Base-by-base conservation (phyloP, 2,113 vertebrate species). In the Pluvialis apricaria region DNA sequence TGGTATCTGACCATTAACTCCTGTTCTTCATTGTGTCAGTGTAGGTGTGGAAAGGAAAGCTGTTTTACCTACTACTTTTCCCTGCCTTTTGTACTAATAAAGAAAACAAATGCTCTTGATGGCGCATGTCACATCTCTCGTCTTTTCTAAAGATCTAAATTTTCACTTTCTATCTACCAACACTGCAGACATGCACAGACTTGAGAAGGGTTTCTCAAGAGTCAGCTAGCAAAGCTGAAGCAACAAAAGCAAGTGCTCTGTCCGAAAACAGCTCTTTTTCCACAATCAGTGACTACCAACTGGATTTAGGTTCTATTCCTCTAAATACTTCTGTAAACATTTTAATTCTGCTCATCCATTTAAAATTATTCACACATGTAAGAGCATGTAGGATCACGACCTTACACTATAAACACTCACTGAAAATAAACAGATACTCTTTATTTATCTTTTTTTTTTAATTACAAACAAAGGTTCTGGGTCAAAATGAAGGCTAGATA, bases 281-380 rank as follows among this genome's bases (percentile, higher is more conserved):
- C 15, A n/a, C 16, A 79, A 44, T 16, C 47, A 64, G 32, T n/a
- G 76, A 78, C 24, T 72, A 72, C 13, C 7, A 66, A 31, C 13
- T 49, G 42, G 75, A 94, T 90, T 90, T 90, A 91, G 61, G 64
- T 18, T 26, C 92, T 83, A 93, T 60, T 86, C 57, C 65, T 89
- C 10, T 90, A 93, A 97, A 92, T 75, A 82, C 80, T 95, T 92
- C 65, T 69, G 88, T 44, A 96, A 95, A 90, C 13, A 90, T 75
- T 94, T 90, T 93, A 88, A 92, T 93, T 96, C 80, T 82, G 8
- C 24, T 95, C 34, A 95, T 92, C 86, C 36, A 64, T 72, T 95
- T 95, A 86, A 83, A 90, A 88, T 96, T 81, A 79, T 65, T 93
- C 86, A 86, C 80, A 64, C 42, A 61, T 79, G 25, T 70, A 79